Evolutionary conservation across 2,888 invertebrate genomes (phyloP).

Genomic region (Dendrolimus pini): DNA sequence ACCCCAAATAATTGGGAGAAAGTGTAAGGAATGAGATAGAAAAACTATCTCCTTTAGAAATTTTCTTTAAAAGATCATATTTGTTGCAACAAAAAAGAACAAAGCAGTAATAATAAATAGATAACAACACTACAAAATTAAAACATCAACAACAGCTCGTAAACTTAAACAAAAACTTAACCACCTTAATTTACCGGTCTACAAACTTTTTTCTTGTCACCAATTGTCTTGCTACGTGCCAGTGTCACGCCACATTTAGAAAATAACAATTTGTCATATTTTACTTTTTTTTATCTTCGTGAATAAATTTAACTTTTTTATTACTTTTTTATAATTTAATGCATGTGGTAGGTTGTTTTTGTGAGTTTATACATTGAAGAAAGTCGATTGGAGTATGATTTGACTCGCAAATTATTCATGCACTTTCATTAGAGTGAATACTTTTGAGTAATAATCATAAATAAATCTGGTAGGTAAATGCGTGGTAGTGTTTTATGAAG

Average conservation of each 20-base stretch:
- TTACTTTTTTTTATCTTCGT: constrained; percentile 26
- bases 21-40: too few relatives aligned
- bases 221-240: constrained; percentile 52
- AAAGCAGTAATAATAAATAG: too few relatives aligned
- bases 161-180: constrained; percentile 11
- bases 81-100: too few relatives aligned
- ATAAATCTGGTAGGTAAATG: too few relatives aligned
- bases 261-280: constrained; percentile 42
- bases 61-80: too few relatives aligned
- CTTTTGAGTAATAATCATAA: neutral
- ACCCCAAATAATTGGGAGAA: too few relatives aligned
- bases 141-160: constrained; percentile 9
- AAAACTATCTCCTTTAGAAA: too few relatives aligned
- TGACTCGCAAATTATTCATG: neutral
- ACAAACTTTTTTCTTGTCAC: constrained; percentile 27
- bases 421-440: constrained; percentile 1
- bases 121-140: constrained; percentile 1
- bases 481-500: too few relatives aligned
- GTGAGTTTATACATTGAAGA: neutral
- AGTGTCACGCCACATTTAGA: constrained; percentile 53
- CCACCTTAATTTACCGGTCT: constrained; percentile 19
- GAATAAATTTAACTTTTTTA: constrained; percentile 24
- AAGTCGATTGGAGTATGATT: neutral
- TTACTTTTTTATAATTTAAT: constrained; percentile 43
- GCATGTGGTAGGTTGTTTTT: constrained; percentile 54